Evolutionary conservation across 2,888 invertebrate genomes (phyloP).

Genomic region (Acleris holmiana): DNA sequence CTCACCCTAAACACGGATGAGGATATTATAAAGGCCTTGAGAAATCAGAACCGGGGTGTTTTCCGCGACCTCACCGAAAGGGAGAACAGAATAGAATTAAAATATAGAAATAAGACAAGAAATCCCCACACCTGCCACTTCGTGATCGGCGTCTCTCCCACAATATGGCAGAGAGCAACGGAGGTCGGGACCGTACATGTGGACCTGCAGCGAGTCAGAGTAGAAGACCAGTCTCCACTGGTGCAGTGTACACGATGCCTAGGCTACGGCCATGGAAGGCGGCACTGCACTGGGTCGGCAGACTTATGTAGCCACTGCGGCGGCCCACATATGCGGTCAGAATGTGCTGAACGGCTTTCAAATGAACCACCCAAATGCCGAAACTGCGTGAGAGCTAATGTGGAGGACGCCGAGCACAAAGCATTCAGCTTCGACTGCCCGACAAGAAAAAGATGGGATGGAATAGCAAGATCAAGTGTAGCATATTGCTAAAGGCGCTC

Average conservation of each 20-base stretch:
- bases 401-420: neutral
- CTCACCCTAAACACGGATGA: too few relatives aligned
- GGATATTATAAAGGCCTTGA: too few relatives aligned
- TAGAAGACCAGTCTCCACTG: conserved; percentile 39
- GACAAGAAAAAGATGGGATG: neutral
- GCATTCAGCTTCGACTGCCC: neutral
- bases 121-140: neutral
- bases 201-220: conserved; percentile 24
- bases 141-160: conserved; percentile 10
- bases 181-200: conserved; percentile 2
- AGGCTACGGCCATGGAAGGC: conserved; percentile 33
- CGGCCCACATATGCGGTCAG: conserved; percentile 9
- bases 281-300: conserved; percentile 31
- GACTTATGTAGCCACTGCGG: conserved; percentile 37
- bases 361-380: neutral
- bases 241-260: conserved; percentile 38
- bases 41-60: too few relatives aligned
- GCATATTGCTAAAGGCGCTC: too few relatives aligned
- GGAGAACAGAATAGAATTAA: too few relatives aligned
- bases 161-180: conserved; percentile 6
- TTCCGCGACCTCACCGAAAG: too few relatives aligned
- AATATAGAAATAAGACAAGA: too few relatives aligned
- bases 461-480: neutral
- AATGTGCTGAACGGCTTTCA: conserved; percentile 1
- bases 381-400: neutral